Base-by-base conservation (phyloP, 2,797 vertebrate genomes). In the Sebastes nivosus region DNA sequence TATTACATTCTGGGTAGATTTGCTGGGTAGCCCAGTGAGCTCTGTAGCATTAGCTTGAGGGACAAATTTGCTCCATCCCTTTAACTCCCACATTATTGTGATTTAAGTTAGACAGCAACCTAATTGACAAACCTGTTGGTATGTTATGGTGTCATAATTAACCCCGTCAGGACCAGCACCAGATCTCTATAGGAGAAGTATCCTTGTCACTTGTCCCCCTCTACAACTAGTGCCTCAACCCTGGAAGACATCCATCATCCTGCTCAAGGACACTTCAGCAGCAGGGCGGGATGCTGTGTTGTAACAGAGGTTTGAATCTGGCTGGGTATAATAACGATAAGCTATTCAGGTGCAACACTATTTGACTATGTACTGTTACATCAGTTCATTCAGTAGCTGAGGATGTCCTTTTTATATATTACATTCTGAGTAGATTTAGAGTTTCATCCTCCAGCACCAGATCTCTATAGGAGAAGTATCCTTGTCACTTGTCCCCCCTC, bases 251-350 rank as follows among this genome's bases (percentile, higher is more conserved):
- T 61, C 11, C 30, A 46, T 14, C 64, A 55, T 79, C 83, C 73
- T 83, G 84, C 84, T 89, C 90, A 91, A 91, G 87, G 89, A 90
- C 91, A 91, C 88, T 72, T 75, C 71, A 80, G 83, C 74, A 91
- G 30, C 25, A 27, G 25, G 25, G 25, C 4, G 25, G 25, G 78
- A 75, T 81, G 87, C 82, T 81, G 63, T 74, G 72, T 54, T 70
- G 55, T 75, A 58, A 76, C n/a, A 34, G 34, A 36, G 34, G 34
- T 12, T 36, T 36, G 34, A 13, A 36, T 73, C 67, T 52, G 72
- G 8, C 57, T 22, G 67, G 67, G 71, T 64, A 81, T 69, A 52
- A 55, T 69, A 42, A 55, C 71, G 42, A 67, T 13, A 27, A 27
- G 25, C 25, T 27, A 4, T 12, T 18, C 13, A 13, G 2, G 2